phyloP scores from a whole-genome alignment of 2,888 invertebrate genomes.

The Ophion obscuratus region DNA sequence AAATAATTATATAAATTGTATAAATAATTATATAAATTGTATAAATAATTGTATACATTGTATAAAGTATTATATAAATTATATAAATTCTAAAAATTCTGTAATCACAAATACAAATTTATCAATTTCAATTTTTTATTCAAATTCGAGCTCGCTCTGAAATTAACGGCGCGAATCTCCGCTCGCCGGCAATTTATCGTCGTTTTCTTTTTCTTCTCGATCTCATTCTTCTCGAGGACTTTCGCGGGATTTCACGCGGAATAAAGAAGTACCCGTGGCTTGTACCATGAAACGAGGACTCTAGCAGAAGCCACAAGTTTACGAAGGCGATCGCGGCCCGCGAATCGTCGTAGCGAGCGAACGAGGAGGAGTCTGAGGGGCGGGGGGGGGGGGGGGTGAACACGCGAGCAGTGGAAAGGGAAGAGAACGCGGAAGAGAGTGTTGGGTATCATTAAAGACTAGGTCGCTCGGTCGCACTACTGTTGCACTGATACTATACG shows the following conservation, averaged over 20 bases:
- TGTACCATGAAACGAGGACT: background rate
- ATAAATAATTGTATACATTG: background rate
- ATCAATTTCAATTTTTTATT: background rate
- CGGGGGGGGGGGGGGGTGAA: constrained; percentile 7
- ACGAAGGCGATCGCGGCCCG: constrained; percentile 21
- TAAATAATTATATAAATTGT: no score
- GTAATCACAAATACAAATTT: background rate
- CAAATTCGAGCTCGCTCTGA: background rate
- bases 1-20: no score
- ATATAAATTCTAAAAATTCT: background rate
- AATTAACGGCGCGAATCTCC: background rate
- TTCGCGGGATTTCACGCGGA: background rate
- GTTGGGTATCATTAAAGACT: constrained; percentile 82
- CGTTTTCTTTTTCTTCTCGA: constrained; percentile 55
- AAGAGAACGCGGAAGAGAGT: constrained; percentile 83
- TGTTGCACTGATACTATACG: constrained; percentile 77
- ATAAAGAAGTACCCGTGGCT: background rate
- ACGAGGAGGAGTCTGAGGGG: background rate
- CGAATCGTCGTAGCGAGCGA: constrained; percentile 19
- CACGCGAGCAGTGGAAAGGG: constrained; percentile 78
- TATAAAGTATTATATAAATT: background rate
- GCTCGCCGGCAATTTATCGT: background rate
- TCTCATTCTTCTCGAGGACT: background rate
- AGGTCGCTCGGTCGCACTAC: constrained; percentile 83
- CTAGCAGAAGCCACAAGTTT: constrained; percentile 19